Evolutionary conservation across 2,888 invertebrate species (phyloP), one percentile per base, ranked within the genome.

Genomic region (Torymus auratus): DNA sequence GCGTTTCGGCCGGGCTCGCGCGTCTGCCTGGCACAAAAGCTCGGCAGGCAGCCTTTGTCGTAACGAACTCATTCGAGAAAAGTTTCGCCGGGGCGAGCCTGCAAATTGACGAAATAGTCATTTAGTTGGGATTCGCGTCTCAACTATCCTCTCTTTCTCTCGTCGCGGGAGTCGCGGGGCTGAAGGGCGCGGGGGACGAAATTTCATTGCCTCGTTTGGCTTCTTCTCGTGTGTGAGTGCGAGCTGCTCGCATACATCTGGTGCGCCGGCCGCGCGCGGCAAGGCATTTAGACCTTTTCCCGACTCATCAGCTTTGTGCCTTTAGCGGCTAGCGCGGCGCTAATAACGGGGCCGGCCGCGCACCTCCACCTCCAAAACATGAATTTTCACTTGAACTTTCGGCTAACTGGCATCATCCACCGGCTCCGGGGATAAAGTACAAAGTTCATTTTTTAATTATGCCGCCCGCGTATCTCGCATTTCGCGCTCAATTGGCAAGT

Each of bases 381-480:
- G 89, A 90, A 89, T 90, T 90, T 90, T 90, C 90, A 89, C 88
- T 89, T 88, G 88, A 91, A 90, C 90, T 90, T 90, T 88, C 83
- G 86, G 87, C 88, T 88, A 89, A 89, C 90, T 89, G 69, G 87
- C 86, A 60, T 64, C 77, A 71, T 78, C 84, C 84, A 84, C 84
- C 83, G 83, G 85, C 75, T 84, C 83, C 85, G 84, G 41, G 86
- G 52, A 69, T 88, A 88, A 87, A 89, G 88, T 87, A 87, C 85
- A 89, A 90, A 90, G 89, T 90, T 88, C 76, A 86, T 89, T 90
- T 89, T 90, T 89, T 90, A 87, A 87, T 88, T 87, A 86, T 85
- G 83, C 80, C 82, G 77, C 28, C 28, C 41, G 69, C 41, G 53
- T 64, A 60, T 41, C 65, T 23, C 69, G 67, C 15, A n/a, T 52